Base-by-base conservation (phyloP, 2,113 vertebrate species). In the Phodopus roborovskii region DNA sequence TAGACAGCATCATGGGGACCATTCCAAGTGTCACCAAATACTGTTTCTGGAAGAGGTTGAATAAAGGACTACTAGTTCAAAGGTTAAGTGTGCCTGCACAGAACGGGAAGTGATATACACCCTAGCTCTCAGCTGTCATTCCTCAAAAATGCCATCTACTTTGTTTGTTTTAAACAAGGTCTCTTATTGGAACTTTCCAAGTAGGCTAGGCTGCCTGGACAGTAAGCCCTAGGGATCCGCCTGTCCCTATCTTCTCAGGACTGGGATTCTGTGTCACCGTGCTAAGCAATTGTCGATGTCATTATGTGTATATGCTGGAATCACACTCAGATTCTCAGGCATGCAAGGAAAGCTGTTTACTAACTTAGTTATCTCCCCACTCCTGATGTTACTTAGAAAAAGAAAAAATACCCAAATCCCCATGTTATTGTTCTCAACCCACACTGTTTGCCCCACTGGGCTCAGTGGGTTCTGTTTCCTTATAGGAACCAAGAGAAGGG, bases 1-100 rank as follows among this genome's bases (percentile, higher is more conserved):
- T 99, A n/a, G 99, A 99, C 95, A 99, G 98, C 96, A 99, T 99
- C 99, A 99, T 99, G 39, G 99, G 99, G 92, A 99, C 99, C 99
- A 99, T 99, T 98, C 75, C 99, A 99, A 96, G 98, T 60, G 75
- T 96, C 98, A 98, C 24, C 26, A n/a, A 53, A 56, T 16, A 33
- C 48, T 88, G 50, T 56, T 70, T 70, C 33, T 88, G 45, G 36
- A 56, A 71, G 33, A 71, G 36, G 30, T 36, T 68, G 39, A 68
- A 48, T 16, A 84, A 45, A 84, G 58, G 82, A 17, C 64, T 48
- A 33, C 26, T 33, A 66, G 39, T 68, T 85, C 17, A 66, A 36
- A 85, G 62, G 83, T 50, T 45, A 68, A 68, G 62, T 86, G 60
- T 50, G 19, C 62, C 30, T 33, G 42, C 20, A 12, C 28, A 86